Evolutionary conservation across 2,888 invertebrate genomes (phyloP), one percentile per base, ranked within the genome.

Genomic region (Cactoblastis cactorum): DNA sequence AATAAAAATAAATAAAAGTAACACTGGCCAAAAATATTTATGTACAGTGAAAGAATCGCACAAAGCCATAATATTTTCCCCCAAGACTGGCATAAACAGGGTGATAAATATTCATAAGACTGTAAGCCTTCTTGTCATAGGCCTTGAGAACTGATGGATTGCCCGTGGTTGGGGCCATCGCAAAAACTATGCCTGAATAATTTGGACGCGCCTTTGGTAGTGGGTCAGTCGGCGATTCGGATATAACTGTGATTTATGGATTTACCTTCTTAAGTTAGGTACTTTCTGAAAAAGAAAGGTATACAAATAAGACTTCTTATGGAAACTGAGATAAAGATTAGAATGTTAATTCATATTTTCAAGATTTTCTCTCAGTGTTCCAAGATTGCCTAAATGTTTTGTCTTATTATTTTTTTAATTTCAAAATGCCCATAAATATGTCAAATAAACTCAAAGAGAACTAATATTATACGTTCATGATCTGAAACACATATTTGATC

Each of bases 81-180:
- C 59, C 67, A 65, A 71, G 71, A 74, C 67, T 57, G 59, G 67
- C 70, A 80, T 81, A 82, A 79, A 78, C 77, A 77, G 65, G 57
- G 69, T 63, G 70, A 80, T 85, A 82, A 84, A 86, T 86, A 85
- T 85, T 83, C 83, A 87, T 85, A 74, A 83, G 72, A 61, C 65
- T 75, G 78, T 81, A 83, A 83, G 82, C 82, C 83, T 80, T 78
- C 80, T 82, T 83, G 84, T 85, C 82, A 79, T 80, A 80, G 80
- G 71, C 77, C 80, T 73, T 71, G 77, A 74, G 75, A 78, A 74
- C 73, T 87, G 87, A 86, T 84, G 80, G 84, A 87, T 87, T 76
- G 80, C 65, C 66, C 66, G 68, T 67, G 69, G 65, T 72, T 64
- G 49, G 49, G 53, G 53, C 14, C 34, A 47, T 35, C 34, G 35